phyloP scores from a whole-genome alignment of 2,888 invertebrate species.

The Nephrotoma appendiculata region DNA sequence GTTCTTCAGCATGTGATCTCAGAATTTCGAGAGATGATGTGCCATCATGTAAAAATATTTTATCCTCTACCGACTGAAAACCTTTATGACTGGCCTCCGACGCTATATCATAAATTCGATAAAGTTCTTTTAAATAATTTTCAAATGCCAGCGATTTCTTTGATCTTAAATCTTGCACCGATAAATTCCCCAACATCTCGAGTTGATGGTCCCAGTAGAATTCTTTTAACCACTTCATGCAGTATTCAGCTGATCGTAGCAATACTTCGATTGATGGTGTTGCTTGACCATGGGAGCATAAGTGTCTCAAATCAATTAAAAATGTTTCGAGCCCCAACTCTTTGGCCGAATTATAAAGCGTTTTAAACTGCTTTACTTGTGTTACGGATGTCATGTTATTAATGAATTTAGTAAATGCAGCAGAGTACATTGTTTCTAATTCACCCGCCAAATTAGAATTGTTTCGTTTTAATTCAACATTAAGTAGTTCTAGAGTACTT shows the following conservation, averaged over 20 bases:
- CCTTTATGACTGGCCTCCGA: constrained; percentile 18
- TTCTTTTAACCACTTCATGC: constrained; percentile 25
- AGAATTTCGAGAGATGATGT: background rate
- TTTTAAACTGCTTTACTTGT: constrained; percentile 22
- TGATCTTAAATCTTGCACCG: constrained; percentile 19
- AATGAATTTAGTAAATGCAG: constrained; percentile 28
- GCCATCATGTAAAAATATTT: background rate
- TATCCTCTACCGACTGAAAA: constrained; percentile 13
- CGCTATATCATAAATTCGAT: constrained; percentile 23
- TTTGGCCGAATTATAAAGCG: constrained; percentile 29
- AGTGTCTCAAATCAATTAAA: constrained; percentile 28
- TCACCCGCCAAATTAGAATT: background rate
- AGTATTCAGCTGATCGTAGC: constrained; percentile 22
- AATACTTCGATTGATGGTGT: constrained; percentile 24
- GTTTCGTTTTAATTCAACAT: constrained; percentile 23
- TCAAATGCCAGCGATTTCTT: constrained; percentile 21
- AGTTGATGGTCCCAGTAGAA: constrained; percentile 26
- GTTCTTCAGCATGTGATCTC: background rate
- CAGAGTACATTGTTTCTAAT: constrained; percentile 23
- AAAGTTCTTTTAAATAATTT: constrained; percentile 16
- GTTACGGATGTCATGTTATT: constrained; percentile 32
- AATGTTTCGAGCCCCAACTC: constrained; percentile 28
- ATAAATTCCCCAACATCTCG: constrained; percentile 20
- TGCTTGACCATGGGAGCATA: constrained; percentile 29
- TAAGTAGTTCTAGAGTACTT: constrained; percentile 24